These are phyloP conservation scores for Slavum lentiscoides DNA, from an alignment of 2,888 invertebrate genomes.

Conservation along the genomic window DNA sequence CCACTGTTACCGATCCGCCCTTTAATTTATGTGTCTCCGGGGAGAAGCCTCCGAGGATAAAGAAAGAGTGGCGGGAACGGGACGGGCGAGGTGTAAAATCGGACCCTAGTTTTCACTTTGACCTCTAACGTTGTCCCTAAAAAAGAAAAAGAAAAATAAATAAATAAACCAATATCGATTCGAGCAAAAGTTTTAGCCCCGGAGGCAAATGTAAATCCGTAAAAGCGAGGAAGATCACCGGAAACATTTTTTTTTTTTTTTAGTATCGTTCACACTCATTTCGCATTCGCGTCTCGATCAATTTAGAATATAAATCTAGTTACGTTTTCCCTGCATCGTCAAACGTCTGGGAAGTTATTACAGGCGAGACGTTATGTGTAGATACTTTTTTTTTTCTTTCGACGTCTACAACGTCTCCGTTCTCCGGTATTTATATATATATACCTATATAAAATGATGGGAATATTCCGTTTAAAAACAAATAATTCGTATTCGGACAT, in stretches of 20 bases:
- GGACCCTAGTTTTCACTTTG: slow-evolving; percentile 51
- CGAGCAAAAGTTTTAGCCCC: slow-evolving; percentile 19
- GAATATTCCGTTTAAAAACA: too few relatives aligned
- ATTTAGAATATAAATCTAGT: slow-evolving; percentile 49
- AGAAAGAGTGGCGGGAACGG: not conserved
- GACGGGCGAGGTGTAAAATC: slow-evolving; percentile 7
- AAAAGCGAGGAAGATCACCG: slow-evolving; percentile 9
- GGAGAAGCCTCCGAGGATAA: not conserved
- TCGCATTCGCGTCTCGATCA: slow-evolving; percentile 49
- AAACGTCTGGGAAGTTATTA: slow-evolving; percentile 20
- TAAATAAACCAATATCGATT: slow-evolving; percentile 44
- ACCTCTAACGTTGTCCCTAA: slow-evolving; percentile 34
- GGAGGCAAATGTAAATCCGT: slow-evolving; percentile 44
- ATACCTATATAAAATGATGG: too few relatives aligned
- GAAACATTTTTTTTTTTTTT: slow-evolving; percentile 38
- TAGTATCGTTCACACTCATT: slow-evolving; percentile 47
- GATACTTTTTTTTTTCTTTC: not conserved
- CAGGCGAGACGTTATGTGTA: slow-evolving; percentile 6
- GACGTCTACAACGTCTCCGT: too few relatives aligned
- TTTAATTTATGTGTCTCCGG: slow-evolving; percentile 49
- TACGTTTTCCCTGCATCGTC: slow-evolving; percentile 24
- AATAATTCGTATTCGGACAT: too few relatives aligned
- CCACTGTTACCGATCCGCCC: slow-evolving; percentile 32
- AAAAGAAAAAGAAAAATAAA: slow-evolving; percentile 3
- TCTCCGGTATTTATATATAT: too few relatives aligned